Percentiles rank a stretch among this genome's conserved stretches.
These are phyloP conservation scores for Melanocharis versteri DNA, from an alignment of 2,113 vertebrate species.

Conservation along the genomic window DNA sequence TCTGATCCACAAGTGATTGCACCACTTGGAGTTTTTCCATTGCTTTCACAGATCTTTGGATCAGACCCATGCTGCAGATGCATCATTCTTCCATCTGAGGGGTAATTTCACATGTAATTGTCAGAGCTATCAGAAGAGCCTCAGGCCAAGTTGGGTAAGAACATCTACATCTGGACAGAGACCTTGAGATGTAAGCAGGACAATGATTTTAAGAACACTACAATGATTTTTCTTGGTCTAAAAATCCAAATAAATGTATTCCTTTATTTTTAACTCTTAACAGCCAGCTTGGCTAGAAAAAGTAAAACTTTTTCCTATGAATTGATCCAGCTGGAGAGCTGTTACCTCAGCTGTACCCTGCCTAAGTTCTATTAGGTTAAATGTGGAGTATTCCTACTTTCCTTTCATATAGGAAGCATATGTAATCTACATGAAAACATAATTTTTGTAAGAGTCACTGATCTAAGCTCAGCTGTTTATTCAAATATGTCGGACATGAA, in stretches of 20 bases:
- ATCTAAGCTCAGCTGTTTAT: not conserved
- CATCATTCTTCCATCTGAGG: not conserved
- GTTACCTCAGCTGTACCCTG: not conserved
- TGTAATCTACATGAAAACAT: not conserved
- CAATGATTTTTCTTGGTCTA: not conserved
- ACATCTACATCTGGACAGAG: not conserved
- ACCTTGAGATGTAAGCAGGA: not conserved
- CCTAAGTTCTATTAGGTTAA: not conserved
- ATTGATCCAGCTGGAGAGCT: not conserved
- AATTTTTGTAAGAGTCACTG: not conserved
- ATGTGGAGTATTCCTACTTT: not conserved
- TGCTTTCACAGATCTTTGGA: slow-evolving; percentile 4
- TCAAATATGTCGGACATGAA: not conserved
- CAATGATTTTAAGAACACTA: not conserved
- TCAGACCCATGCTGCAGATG: not conserved
- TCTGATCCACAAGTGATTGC: not conserved
- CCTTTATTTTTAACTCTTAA: not conserved
- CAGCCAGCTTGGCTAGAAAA: not conserved
- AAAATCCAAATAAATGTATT: not conserved
- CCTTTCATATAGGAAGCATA: not conserved
- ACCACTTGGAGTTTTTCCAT: not conserved
- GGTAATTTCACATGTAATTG: not conserved
- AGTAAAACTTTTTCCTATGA: not conserved
- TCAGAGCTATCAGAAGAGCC: not conserved
- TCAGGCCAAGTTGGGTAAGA: not conserved